A percentile compares a stretch with the other conserved stretches of the same genome.
These are phyloP conservation scores for Meiosimyza platycephala DNA, from an alignment of 2,888 invertebrate genomes.

Conservation along the genomic window DNA sequence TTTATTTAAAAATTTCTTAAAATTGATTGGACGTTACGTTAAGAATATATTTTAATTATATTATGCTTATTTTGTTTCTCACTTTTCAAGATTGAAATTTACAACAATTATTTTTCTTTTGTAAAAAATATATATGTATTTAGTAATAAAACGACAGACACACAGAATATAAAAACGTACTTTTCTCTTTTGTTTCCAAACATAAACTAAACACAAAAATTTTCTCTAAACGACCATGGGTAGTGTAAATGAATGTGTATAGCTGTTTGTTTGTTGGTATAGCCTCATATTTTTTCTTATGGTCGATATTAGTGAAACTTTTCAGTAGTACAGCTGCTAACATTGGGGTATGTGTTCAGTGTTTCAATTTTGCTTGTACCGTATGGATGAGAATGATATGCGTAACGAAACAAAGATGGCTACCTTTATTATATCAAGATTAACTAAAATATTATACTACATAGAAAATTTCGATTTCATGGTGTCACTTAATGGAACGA, in stretches of 20 bases:
- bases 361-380: slow-evolving; percentile 36
- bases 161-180: slow-evolving; percentile 34
- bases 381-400: slow-evolving; percentile 20
- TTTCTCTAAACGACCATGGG: slow-evolving; percentile 25
- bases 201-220: slow-evolving; percentile 45
- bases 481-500: slow-evolving; percentile 11
- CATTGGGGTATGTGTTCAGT: slow-evolving; percentile 17
- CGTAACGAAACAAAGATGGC: slow-evolving; percentile 47
- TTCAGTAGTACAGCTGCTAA: slow-evolving; percentile 20
- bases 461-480: slow-evolving; percentile 3
- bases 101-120: slow-evolving; percentile 1
- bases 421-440: slow-evolving; percentile 29
- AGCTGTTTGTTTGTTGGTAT: slow-evolving; percentile 5
- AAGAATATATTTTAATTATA: neutral
- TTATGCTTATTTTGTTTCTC: too few relatives aligned
- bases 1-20: slow-evolving; percentile 2
- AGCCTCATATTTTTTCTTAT: too few relatives aligned
- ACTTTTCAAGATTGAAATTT: neutral
- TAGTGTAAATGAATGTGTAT: slow-evolving; percentile 10
- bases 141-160: slow-evolving; percentile 14
- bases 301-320: slow-evolving; percentile 19
- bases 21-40: slow-evolving; percentile 18
- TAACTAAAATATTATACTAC: neutral
- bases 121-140: slow-evolving; percentile 19
- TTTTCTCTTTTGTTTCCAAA: slow-evolving; percentile 46